These are phyloP conservation scores for Nomada lathburiana DNA, from an alignment of 2,888 invertebrate species.

Conservation along the genomic window DNA sequence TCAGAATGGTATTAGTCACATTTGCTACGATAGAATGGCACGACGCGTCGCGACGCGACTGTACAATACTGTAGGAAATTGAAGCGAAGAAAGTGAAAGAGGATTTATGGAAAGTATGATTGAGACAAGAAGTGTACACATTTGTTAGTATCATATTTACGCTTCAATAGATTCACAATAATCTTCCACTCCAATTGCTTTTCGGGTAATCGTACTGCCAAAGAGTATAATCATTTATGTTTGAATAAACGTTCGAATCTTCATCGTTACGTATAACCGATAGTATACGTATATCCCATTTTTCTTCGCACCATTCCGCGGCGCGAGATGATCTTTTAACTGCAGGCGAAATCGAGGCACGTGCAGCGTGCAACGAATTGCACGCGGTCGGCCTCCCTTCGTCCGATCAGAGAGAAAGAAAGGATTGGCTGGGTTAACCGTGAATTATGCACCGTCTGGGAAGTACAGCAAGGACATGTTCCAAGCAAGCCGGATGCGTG, in stretches of 20 bases:
- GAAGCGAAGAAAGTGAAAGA: neutral
- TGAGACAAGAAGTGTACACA: neutral
- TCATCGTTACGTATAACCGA: too few species aligned
- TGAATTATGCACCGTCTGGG: constrained; percentile 28
- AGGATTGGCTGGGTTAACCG: constrained; percentile 8
- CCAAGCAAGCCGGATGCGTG: neutral
- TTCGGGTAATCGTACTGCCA: neutral
- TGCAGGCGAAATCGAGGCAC: constrained; percentile 64
- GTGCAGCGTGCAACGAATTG: constrained; percentile 55
- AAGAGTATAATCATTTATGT: neutral
- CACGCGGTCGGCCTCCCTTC: constrained; percentile 16
- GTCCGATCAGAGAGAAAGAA: neutral
- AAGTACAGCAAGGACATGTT: too few species aligned
- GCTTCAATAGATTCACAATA: neutral
- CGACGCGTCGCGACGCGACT: too few species aligned
- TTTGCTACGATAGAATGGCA: too few species aligned
- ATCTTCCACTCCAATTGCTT: neutral
- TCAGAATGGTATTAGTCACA: too few species aligned
- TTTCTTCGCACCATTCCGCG: constrained; percentile 17
- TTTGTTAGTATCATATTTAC: neutral
- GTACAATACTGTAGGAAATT: too few species aligned
- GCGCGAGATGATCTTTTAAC: constrained; percentile 22
- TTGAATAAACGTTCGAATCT: neutral
- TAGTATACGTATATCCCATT: neutral
- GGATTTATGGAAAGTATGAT: neutral